Conservation (phyloP, 1,140 invertebrate species). For the Frieseomelitta varia region DNA sequence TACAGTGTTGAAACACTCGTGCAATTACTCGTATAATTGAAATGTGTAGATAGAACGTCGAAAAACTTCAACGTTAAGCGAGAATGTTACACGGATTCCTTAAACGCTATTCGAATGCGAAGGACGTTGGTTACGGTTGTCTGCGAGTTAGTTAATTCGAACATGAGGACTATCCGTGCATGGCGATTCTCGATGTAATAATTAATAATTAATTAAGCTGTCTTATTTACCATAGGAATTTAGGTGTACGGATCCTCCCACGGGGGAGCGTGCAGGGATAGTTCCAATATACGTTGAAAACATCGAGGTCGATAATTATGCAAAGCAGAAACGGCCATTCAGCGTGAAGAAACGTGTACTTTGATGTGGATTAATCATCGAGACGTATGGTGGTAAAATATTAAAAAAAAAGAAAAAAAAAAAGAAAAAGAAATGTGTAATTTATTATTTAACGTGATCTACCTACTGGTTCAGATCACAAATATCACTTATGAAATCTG, state of each 20-base stretch:
- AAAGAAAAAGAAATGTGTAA: background rate
- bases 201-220: constrained; percentile 60
- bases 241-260: constrained; percentile 58
- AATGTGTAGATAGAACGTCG: background rate
- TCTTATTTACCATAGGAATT: constrained; percentile 50
- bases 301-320: constrained; percentile 48
- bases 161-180: constrained; percentile 8
- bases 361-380: background rate
- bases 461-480: background rate
- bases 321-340: constrained; percentile 34
- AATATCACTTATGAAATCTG: background rate
- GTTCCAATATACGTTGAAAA: constrained; percentile 3
- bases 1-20: constrained; percentile 12
- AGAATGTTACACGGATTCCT: background rate
- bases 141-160: background rate
- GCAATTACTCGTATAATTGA: background rate
- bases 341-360: background rate
- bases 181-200: constrained; percentile 47
- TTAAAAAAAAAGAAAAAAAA: too few relatives aligned
- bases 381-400: background rate
- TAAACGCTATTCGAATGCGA: background rate
- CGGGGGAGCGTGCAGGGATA: constrained; percentile 7
- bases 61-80: background rate
- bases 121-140: background rate
- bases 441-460: background rate